Percentiles rank a stretch among this genome's conserved stretches.
Conservation (phyloP, 2,888 invertebrate genomes). For the Habrosyne pyritoides region DNA sequence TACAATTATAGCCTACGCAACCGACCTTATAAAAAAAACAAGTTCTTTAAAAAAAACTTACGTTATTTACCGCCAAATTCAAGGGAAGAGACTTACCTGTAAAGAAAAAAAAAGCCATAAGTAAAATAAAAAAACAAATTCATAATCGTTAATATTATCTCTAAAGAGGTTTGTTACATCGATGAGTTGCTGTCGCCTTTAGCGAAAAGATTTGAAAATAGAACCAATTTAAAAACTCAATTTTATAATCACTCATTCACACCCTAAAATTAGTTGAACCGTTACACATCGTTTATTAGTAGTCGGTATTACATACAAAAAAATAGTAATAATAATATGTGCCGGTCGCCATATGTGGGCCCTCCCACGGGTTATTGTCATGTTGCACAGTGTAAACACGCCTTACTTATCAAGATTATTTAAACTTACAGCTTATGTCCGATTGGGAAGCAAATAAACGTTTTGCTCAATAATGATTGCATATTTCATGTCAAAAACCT, state of each 20-base stretch:
- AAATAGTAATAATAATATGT: slow-evolving; percentile 12
- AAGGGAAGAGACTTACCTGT: slow-evolving; percentile 22
- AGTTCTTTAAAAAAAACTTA: slow-evolving; percentile 1
- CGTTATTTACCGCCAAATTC: not conserved
- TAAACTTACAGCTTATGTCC: not conserved
- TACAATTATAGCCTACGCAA: not conserved
- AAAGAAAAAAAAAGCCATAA: slow-evolving; percentile 16
- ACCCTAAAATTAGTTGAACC: not conserved
- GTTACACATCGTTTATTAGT: not conserved
- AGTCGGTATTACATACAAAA: not conserved
- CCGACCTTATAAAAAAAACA: too few species aligned
- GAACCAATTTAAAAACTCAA: not conserved
- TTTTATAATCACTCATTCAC: not conserved
- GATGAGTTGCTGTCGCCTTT: too few species aligned
- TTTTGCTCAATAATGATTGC: not conserved
- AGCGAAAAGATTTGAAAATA: not conserved
- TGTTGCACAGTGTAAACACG: slow-evolving; percentile 16
- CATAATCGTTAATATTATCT: slow-evolving; percentile 4
- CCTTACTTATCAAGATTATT: slow-evolving; percentile 7
- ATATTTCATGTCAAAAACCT: not conserved
- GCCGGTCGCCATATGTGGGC: slow-evolving; percentile 41
- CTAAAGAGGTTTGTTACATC: slow-evolving; percentile 9
- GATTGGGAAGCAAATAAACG: not conserved
- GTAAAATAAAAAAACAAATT: not conserved
- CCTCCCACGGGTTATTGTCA: slow-evolving; percentile 49